A percentile compares a stretch with the other conserved stretches of the same genome.
phyloP scores from a whole-genome alignment of 2,888 invertebrate species.

The Amaurobius ferox region DNA sequence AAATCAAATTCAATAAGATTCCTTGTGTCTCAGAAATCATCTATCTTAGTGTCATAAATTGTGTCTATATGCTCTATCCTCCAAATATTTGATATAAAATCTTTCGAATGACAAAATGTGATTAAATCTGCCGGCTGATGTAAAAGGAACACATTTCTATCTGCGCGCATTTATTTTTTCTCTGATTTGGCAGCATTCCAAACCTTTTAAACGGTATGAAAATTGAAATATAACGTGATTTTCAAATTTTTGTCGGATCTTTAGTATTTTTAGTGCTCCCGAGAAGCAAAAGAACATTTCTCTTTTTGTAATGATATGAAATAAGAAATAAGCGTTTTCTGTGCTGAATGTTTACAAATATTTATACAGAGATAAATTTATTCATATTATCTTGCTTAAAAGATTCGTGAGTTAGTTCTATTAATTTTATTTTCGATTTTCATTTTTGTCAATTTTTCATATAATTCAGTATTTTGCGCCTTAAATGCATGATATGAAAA shows the following conservation, averaged over 20 bases:
- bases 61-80: no score
- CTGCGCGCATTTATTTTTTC: background rate
- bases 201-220: background rate
- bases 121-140: constrained; percentile 26
- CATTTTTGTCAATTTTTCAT: no score
- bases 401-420: no score
- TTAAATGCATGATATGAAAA: no score
- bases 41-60: no score
- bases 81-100: constrained; percentile 37
- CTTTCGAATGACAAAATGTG: constrained; percentile 19
- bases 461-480: no score
- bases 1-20: no score
- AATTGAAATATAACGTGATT: constrained; percentile 4
- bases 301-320: background rate
- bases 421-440: no score
- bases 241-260: background rate
- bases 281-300: background rate
- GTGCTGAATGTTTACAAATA: background rate
- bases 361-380: background rate
- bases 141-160: constrained; percentile 17
- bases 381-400: background rate
- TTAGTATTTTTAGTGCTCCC: background rate
- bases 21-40: no score
- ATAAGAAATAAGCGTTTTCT: background rate
- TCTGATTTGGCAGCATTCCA: background rate